phyloP scores from a whole-genome alignment of 2,888 invertebrate genomes.

The Heliconius charithonia region DNA sequence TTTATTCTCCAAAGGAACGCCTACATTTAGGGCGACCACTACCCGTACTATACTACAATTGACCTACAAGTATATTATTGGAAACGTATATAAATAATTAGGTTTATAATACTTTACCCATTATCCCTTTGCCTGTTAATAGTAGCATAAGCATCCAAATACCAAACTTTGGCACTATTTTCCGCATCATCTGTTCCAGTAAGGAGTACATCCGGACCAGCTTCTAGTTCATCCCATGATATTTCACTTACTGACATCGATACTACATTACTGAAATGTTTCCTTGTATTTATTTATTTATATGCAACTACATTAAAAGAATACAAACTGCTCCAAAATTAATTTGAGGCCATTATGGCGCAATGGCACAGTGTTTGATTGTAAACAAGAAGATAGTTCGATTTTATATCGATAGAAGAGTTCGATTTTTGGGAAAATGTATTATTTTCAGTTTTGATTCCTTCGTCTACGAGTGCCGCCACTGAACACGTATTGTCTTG shows the following conservation, averaged over 20 bases:
- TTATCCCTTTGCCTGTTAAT: constrained; percentile 63
- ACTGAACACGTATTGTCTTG: too few species aligned
- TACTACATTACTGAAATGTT: constrained; percentile 65
- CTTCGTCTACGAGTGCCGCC: too few species aligned
- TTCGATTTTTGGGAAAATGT: too few species aligned
- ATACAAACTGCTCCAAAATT: too few species aligned
- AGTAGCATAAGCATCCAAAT: constrained; percentile 70
- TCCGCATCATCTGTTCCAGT: constrained; percentile 73
- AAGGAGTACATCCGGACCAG: constrained; percentile 71
- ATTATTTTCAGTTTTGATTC: too few species aligned
- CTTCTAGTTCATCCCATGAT: constrained; percentile 69
- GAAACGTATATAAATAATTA: neutral
- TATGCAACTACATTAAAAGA: neutral
- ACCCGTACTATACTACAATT: neutral
- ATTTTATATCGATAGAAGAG: too few species aligned
- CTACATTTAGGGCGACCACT: neutral
- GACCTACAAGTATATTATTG: neutral
- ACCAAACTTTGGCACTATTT: constrained; percentile 76
- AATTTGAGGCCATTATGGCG: too few species aligned
- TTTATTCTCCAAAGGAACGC: neutral
- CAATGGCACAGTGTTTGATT: too few species aligned
- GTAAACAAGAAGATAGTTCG: too few species aligned
- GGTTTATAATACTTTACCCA: constrained; percentile 58
- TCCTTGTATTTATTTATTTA: neutral
- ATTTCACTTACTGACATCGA: constrained; percentile 74